Evolutionary conservation across 2,797 vertebrate genomes (phyloP).

Genomic region (Lagorchestes hirsutus): DNA sequence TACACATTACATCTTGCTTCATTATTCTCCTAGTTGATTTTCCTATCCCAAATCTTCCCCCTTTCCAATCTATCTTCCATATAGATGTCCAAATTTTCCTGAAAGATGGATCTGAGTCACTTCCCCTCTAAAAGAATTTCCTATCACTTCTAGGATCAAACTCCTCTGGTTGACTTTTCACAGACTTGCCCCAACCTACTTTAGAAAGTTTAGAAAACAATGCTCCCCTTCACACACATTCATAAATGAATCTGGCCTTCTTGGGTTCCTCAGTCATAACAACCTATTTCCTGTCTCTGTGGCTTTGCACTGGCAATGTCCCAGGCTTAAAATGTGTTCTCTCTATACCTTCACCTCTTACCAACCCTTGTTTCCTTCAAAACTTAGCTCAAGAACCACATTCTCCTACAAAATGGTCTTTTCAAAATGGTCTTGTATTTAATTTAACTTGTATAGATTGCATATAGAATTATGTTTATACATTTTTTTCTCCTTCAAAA

Average conservation of each 20-base stretch:
- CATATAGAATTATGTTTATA: neutral
- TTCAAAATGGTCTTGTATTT: neutral
- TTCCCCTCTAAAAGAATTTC: neutral
- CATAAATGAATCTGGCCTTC: neutral
- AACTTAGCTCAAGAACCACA: neutral
- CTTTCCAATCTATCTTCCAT: neutral
- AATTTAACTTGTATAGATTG: neutral
- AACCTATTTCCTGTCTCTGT: neutral
- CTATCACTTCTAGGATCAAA: neutral
- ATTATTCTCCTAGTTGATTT: neutral
- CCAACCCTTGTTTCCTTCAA: neutral
- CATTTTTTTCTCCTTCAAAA: neutral
- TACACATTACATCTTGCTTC: neutral
- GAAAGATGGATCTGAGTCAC: neutral
- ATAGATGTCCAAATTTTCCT: neutral
- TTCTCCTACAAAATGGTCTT: neutral
- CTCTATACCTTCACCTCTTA: neutral
- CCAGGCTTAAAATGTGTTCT: neutral
- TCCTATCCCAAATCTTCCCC: neutral
- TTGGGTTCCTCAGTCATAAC: neutral
- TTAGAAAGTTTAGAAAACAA: neutral
- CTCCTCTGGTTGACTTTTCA: neutral
- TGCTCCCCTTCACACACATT: neutral
- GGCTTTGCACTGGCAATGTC: neutral
- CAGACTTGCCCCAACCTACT: neutral